Percentiles rank a stretch among this genome's conserved stretches.
Evolutionary conservation across 2,888 invertebrate species (phyloP).

Genomic region (Ethmia dodecea): DNA sequence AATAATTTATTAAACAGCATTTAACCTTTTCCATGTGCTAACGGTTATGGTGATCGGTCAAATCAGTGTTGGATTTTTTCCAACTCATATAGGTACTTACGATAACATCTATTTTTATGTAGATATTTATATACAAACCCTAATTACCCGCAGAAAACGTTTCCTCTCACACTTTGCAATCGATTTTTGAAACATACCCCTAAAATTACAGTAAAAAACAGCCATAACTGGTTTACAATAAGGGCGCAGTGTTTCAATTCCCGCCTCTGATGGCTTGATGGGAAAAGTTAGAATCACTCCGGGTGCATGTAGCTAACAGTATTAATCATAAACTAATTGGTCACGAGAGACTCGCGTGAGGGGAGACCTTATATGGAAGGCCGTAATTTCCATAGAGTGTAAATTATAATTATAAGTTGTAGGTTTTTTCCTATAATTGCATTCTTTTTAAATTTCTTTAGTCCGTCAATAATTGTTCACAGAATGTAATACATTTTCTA

Average conservation of each 20-base stretch:
- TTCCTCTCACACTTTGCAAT: constrained; percentile 1
- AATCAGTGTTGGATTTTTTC: neutral
- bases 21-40: too few species aligned
- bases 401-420: too few species aligned
- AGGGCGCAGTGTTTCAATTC: constrained; percentile 67
- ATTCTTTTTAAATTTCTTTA: too few species aligned
- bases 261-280: constrained; percentile 44
- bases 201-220: constrained; percentile 25
- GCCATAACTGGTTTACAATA: constrained; percentile 30
- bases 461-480: too few species aligned
- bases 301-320: constrained; percentile 25
- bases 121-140: neutral
- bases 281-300: constrained; percentile 53
- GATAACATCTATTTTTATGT: neutral
- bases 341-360: constrained; percentile 34
- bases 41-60: too few species aligned
- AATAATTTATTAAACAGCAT: too few species aligned
- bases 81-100: neutral
- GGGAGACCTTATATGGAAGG: too few species aligned
- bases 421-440: too few species aligned
- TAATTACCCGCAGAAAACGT: neutral
- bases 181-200: neutral
- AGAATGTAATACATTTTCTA: too few species aligned
- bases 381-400: too few species aligned
- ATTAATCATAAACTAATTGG: constrained; percentile 34